Evolutionary conservation across 2,888 invertebrate species (phyloP).

Genomic region (Dynastes grantii): DNA sequence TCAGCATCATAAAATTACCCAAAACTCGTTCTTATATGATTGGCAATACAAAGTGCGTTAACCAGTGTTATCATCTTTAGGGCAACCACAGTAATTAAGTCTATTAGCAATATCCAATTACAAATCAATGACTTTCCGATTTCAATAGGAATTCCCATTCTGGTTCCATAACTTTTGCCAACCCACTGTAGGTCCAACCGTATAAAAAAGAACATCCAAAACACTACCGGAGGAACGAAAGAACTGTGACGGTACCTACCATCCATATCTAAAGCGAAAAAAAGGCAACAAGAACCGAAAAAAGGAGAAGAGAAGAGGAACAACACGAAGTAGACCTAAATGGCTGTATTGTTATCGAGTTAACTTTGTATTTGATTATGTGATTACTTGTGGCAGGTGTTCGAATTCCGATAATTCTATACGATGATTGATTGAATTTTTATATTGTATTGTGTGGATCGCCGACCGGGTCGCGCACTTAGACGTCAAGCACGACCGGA

Average conservation of each 20-base stretch:
- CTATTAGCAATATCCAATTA: background rate
- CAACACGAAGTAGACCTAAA: constrained; percentile 54
- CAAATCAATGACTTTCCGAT: too few relatives aligned
- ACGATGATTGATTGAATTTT: constrained; percentile 65
- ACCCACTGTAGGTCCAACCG: background rate
- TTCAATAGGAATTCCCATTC: background rate
- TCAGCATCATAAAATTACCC: too few relatives aligned
- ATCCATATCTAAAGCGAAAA: too few relatives aligned
- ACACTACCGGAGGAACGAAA: background rate
- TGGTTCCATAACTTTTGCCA: constrained; percentile 15
- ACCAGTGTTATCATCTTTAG: background rate
- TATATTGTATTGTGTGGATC: constrained; percentile 59
- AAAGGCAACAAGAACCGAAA: constrained; percentile 2
- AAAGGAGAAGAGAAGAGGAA: constrained; percentile 5
- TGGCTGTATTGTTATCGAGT: constrained; percentile 69
- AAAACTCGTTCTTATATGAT: too few relatives aligned
- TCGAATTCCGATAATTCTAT: constrained; percentile 65
- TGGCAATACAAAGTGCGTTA: too few relatives aligned
- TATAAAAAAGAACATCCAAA: constrained; percentile 9
- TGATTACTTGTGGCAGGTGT: constrained; percentile 68
- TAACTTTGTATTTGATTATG: constrained; percentile 68
- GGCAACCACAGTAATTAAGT: background rate
- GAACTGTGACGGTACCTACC: constrained; percentile 1
- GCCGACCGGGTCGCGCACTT: constrained; percentile 49
- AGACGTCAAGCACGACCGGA: constrained; percentile 33